Evolutionary conservation across 2,113 vertebrate species (phyloP).

Genomic region (Laterallus jamaicensis): DNA sequence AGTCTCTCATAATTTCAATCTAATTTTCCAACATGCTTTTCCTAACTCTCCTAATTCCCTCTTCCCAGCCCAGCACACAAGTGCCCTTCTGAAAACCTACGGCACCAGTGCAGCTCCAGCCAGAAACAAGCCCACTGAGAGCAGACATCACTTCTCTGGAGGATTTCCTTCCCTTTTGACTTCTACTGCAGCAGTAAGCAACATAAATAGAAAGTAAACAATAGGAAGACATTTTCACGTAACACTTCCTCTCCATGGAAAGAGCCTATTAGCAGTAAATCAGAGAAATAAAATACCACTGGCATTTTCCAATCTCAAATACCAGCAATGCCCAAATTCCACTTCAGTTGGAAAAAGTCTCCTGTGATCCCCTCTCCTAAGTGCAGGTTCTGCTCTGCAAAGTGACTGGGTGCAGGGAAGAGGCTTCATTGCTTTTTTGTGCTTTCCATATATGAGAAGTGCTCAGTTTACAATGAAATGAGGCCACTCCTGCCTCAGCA

Average conservation of each 20-base stretch:
- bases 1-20: background rate
- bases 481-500: background rate
- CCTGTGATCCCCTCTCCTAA: background rate
- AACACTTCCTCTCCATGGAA: background rate
- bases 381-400: background rate
- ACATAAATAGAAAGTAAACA: constrained; percentile 17
- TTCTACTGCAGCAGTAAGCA: background rate
- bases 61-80: background rate
- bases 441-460: background rate
- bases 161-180: constrained; percentile 49
- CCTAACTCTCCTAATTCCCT: background rate
- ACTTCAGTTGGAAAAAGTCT: background rate
- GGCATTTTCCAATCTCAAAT: constrained; percentile 2
- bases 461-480: background rate
- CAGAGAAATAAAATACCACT: background rate
- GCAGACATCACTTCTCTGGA: background rate
- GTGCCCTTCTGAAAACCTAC: background rate
- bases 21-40: constrained; percentile 32
- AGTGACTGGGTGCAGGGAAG: background rate
- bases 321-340: background rate
- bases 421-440: background rate
- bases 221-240: background rate
- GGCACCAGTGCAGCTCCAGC: background rate
- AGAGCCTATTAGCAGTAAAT: background rate
- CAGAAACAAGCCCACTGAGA: background rate